phyloP scores from a whole-genome alignment of 2,113 vertebrate species.

The Psephotus haematonotus region DNA sequence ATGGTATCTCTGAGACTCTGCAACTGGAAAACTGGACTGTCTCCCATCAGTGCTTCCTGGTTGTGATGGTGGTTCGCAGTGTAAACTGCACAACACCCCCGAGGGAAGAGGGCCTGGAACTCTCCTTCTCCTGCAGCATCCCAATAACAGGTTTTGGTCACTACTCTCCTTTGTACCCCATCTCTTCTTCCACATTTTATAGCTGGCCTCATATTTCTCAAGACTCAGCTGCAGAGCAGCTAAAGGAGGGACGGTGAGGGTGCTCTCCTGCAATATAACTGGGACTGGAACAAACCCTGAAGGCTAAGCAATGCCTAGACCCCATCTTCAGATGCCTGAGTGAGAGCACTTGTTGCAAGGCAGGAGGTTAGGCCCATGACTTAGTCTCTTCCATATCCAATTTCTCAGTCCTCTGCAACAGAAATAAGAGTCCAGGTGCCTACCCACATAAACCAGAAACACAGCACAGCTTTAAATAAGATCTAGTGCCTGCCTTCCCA shows the following conservation, averaged over 20 bases:
- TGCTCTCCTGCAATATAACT: not conserved
- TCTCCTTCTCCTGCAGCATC: not conserved
- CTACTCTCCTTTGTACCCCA: not conserved
- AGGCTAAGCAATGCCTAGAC: not conserved
- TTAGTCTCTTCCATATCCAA: not conserved
- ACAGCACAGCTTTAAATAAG: not conserved
- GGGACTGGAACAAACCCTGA: not conserved
- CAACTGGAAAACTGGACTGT: not conserved
- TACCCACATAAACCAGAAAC: not conserved
- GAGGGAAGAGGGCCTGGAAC: not conserved
- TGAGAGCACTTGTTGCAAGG: rapidly evolving
- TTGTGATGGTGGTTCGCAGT: not conserved
- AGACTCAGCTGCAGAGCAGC: not conserved
- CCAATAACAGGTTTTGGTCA: not conserved
- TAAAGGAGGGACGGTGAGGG: not conserved
- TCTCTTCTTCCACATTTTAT: not conserved
- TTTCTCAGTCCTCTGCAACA: not conserved
- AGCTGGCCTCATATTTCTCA: not conserved
- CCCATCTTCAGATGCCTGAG: not conserved
- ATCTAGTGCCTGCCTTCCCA: not conserved
- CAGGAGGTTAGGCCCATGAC: not conserved
- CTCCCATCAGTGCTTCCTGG: not conserved
- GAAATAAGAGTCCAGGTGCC: slow-evolving; percentile 8
- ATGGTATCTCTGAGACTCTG: not conserved
- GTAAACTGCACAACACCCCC: rapidly evolving